phyloP scores from a whole-genome alignment of 2,797 vertebrate species.

The Schizopygopsis malacanthus region DNA sequence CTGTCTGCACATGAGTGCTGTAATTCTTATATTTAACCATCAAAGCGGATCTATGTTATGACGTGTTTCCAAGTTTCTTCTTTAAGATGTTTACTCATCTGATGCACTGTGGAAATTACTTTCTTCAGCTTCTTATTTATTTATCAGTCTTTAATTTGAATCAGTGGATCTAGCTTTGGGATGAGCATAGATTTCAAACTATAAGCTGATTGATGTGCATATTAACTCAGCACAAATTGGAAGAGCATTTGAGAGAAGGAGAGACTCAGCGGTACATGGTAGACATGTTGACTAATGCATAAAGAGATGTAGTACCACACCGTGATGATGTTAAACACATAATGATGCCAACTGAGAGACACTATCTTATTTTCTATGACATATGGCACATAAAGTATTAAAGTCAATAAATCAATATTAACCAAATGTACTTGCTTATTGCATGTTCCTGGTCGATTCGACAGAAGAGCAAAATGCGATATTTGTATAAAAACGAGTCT shows the following conservation, averaged over 20 bases:
- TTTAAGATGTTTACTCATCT: slow-evolving; percentile 56
- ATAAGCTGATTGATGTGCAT: slow-evolving; percentile 73
- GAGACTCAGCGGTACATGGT: slow-evolving; percentile 72
- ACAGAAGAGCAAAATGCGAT: too few relatives aligned
- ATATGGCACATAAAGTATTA: not conserved
- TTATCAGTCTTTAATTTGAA: slow-evolving; percentile 59
- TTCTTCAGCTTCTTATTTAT: slow-evolving; percentile 54
- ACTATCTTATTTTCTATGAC: not conserved
- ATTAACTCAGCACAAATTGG: slow-evolving; percentile 76
- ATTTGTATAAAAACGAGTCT: not conserved
- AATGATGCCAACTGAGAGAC: not conserved
- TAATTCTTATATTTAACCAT: not conserved
- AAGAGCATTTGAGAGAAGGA: slow-evolving; percentile 75
- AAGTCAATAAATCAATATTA: not conserved
- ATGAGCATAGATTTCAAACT: slow-evolving; percentile 41
- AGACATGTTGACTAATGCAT: slow-evolving; percentile 60
- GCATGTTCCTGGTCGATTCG: not conserved
- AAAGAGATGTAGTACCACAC: slow-evolving; percentile 67
- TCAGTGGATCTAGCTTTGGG: slow-evolving; percentile 46
- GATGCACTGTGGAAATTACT: slow-evolving; percentile 35
- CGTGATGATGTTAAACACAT: slow-evolving; percentile 37
- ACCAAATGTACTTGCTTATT: not conserved
- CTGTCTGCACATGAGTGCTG: slow-evolving; percentile 1
- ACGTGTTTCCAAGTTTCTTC: slow-evolving; percentile 31
- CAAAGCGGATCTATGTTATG: slow-evolving; percentile 42